Evolutionary conservation across 2,113 vertebrate species (phyloP).

Genomic region (Anser cygnoides): DNA sequence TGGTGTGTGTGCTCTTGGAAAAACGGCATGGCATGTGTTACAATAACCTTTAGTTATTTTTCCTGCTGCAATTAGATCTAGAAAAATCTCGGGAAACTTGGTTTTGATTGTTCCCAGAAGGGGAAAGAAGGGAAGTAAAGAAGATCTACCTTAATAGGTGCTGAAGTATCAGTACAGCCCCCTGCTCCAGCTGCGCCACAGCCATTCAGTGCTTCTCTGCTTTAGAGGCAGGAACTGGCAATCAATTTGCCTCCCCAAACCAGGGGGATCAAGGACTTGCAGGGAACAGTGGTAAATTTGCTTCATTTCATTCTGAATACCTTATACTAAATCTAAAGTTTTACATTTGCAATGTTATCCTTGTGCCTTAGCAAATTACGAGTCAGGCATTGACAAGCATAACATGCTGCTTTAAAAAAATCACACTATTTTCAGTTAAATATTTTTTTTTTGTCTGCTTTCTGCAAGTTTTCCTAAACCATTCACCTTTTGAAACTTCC

Average conservation of each 20-base stretch:
- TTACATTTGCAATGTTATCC: neutral
- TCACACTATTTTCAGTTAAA: neutral
- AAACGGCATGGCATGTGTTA: neutral
- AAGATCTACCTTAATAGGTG: neutral
- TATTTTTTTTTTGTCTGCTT: neutral
- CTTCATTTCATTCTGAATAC: neutral
- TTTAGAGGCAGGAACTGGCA: neutral
- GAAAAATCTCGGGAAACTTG: neutral
- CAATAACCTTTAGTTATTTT: neutral
- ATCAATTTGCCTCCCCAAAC: neutral
- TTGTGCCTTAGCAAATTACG: neutral
- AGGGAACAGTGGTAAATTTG: neutral
- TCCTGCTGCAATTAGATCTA: neutral
- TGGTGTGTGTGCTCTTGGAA: neutral
- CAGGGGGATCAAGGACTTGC: neutral
- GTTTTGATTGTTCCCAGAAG: neutral
- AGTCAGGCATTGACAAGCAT: neutral
- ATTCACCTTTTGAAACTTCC: neutral
- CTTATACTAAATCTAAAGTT: neutral
- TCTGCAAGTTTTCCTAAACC: neutral
- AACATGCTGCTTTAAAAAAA: neutral
- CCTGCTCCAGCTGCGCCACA: neutral
- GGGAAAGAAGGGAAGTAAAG: neutral
- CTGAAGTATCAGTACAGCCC: neutral
- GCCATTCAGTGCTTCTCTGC: neutral